Conservation (phyloP, 2,888 invertebrate genomes). For the Lepetodrilus schrolli region DNA sequence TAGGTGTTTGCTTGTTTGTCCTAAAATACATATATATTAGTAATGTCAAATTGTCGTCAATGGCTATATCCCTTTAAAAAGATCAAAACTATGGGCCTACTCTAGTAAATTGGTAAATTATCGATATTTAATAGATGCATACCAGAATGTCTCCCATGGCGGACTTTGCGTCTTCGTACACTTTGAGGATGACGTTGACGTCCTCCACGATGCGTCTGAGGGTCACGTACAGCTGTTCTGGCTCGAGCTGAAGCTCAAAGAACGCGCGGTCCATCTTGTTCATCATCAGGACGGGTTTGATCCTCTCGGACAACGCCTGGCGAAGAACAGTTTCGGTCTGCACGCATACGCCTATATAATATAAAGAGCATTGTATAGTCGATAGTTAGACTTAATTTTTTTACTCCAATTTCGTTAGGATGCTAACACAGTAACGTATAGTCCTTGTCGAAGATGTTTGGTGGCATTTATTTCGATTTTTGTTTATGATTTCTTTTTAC, state of each 20-base stretch:
- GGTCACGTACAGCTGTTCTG: conserved; percentile 97
- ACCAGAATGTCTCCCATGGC: conserved; percentile 99
- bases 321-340: conserved; percentile 99
- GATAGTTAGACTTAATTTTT: too few species aligned
- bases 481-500: too few species aligned
- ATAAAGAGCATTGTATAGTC: too few species aligned
- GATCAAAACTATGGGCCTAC: too few species aligned
- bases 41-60: too few species aligned
- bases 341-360: conserved; percentile 98
- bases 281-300: conserved; percentile 99
- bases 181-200: conserved; percentile 99
- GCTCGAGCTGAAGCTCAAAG: conserved; percentile 94
- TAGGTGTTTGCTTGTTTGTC: neutral
- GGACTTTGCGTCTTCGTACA: conserved; percentile 95
- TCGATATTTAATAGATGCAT: conserved; percentile 63
- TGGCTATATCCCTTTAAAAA: too few species aligned
- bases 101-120: too few species aligned
- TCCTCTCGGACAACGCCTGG: conserved; percentile 99
- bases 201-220: conserved; percentile 99
- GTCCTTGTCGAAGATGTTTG: too few species aligned
- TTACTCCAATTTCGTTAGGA: too few species aligned
- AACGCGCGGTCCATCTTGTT: conserved; percentile 99
- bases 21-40: neutral
- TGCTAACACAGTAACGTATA: too few species aligned
- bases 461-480: too few species aligned